Evolutionary conservation across 2,888 invertebrate genomes (phyloP), one percentile per base, ranked within the genome.

Genomic region (Mactromeris polynyma): DNA sequence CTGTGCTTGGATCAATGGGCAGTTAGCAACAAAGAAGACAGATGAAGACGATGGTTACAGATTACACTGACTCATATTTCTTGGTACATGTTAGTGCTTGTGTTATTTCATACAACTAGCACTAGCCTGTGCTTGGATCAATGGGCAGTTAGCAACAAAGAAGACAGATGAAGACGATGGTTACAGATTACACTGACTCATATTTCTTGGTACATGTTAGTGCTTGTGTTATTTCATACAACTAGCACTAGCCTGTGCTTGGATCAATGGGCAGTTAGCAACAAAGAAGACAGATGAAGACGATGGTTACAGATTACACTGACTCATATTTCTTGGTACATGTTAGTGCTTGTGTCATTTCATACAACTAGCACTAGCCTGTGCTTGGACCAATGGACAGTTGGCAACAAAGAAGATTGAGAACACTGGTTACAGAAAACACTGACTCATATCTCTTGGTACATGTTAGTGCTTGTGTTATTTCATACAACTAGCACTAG

Each of bases 231-330:
- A n/a, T 4, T 58, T 42, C 2, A 77, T 33, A 77, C 77, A 77
- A 73, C 80, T 81, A 86, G 86, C 86, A 82, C 86, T 86, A 86
- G 86, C 77, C 73, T 81, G 86, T 86, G 86, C 86, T 86, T 86
- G 51, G 81, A 77, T 38, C 33, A 33, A 81, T 42, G 54, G 36
- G 31, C 77, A 77, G 33, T 36, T 38, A 77, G 77, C 33, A 36
- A 77, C 77, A 42, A 33, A 36, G 33, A 36, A 2, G 21, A 11
- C 11, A 4, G 38, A 6, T 19, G 36, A 3, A 33, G 19, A 33
- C 7, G 3, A 19, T 33, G 26, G 17, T 4, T 17, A 58, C 2
- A 58, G n/a, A 3, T 14, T 14, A 58, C 58, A 58, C 58, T 58
- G 21, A 21, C 21, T 58, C 58, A 58, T n/a, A 58, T 58, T 58